These are phyloP conservation scores for Speoplatyrhinus poulsoni DNA, from an alignment of 2,113 vertebrate species.

Conservation along the genomic window DNA sequence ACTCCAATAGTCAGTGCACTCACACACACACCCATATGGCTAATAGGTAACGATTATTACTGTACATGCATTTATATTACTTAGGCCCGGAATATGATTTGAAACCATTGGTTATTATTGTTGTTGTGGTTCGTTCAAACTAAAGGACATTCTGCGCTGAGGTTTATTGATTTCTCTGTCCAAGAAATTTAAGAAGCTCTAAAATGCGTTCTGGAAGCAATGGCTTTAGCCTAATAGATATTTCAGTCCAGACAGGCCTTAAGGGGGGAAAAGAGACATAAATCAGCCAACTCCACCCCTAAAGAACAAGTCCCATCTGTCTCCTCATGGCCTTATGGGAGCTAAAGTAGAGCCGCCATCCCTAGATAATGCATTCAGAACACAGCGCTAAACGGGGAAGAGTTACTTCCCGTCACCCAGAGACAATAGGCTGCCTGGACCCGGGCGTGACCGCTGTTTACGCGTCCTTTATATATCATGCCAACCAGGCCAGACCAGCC, in stretches of 20 bases:
- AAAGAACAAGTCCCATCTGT: slow-evolving; percentile 13
- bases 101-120: neutral
- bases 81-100: neutral
- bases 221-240: neutral
- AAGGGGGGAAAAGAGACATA: neutral
- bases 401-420: slow-evolving; percentile 55
- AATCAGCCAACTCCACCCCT: slow-evolving; percentile 1
- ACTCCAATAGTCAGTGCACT: slow-evolving; percentile 6
- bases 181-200: neutral
- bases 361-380: slow-evolving; percentile 37
- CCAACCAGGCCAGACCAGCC: slow-evolving; percentile 18
- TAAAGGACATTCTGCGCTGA: slow-evolving; percentile 2
- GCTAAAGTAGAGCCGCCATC: slow-evolving; percentile 20
- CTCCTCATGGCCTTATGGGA: slow-evolving; percentile 11
- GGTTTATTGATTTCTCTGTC: neutral
- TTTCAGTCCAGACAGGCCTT: neutral
- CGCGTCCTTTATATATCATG: slow-evolving; percentile 35
- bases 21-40: slow-evolving; percentile 19
- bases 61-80: too few relatives aligned
- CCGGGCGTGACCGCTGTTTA: slow-evolving; percentile 49
- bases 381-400: slow-evolving; percentile 44
- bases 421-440: slow-evolving; percentile 59
- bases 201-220: neutral
- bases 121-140: neutral
- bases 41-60: neutral